Evolutionary conservation across 92 coral and sea anemone species (phyloP), one percentile per base, ranked within the genome.

Genomic region (Epizoanthus stellaris): DNA sequence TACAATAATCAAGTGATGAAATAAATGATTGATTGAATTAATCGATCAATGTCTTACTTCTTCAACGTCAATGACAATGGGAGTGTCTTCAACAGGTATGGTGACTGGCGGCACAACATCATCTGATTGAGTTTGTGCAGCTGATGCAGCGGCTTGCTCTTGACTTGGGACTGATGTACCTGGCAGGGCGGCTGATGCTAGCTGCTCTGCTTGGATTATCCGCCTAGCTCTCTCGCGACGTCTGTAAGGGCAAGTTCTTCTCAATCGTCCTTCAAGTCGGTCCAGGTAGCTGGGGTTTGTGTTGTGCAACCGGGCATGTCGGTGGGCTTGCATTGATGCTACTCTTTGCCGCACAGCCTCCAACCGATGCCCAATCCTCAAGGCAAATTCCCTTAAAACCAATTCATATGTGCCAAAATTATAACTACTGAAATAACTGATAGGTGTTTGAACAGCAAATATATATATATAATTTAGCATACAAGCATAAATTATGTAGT

Each of bases 31-130:
- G 34, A 30, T 30, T 2, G 2, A 63, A 6, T 1, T 19, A 21
- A 12, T 42, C 4, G 49, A 62, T 11, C 3, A 42, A 1, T 1
- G 13, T 79, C 59, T 79, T 42, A 79, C 83, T 49, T 79, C 83
- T 43, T 79, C 83, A 20, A 62, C 39, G 19, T 79, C 73, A n/a
- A 64, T 64, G 60, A 79, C 61, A 4, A 47, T 79, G 4, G 83
- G 70, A 0, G 83, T 62, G 20, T 79, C 83, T 67, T 79, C 83
- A 20, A 43, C 73, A 11, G 60, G 83, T 21, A 79, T 79, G n/a
- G 83, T 21, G 15, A 62, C 57, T 3, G 83, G 83, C 0, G 49
- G 25, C 1, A 20, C 71, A 40, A 36, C 5, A 19, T 59, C n/a
- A 8, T 39, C 47, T 59, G 17, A 54, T 8, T 10, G 11, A 36